phyloP scores from a whole-genome alignment of 2,888 invertebrate species.

The Agelastica alni region DNA sequence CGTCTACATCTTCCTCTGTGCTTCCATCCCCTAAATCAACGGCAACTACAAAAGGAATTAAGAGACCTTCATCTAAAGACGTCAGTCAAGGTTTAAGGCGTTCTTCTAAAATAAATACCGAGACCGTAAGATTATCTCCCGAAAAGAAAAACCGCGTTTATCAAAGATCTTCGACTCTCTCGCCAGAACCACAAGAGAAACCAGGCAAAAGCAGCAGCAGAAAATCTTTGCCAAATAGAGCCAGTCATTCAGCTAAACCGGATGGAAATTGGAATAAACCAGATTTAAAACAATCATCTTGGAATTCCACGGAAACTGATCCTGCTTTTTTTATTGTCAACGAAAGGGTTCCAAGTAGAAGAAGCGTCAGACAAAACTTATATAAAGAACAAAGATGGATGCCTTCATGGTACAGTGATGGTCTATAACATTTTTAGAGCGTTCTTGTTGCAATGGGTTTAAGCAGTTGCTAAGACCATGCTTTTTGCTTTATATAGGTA shows the following conservation, averaged over 20 bases:
- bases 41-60: neutral
- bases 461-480: too few species aligned
- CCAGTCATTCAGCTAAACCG: neutral
- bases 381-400: conserved; percentile 36
- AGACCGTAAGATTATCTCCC: neutral
- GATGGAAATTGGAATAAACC: conserved; percentile 15
- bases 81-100: neutral
- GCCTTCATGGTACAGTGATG: conserved; percentile 31
- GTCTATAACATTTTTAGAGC: too few species aligned
- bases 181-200: conserved; percentile 11
- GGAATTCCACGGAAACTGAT: conserved; percentile 28
- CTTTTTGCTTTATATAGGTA: too few species aligned
- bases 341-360: conserved; percentile 26
- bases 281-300: conserved; percentile 1
- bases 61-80: neutral
- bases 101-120: neutral
- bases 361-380: conserved; percentile 37
- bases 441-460: too few species aligned
- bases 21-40: conserved; percentile 10
- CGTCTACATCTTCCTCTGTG: conserved; percentile 12
- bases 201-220: neutral
- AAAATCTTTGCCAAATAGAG: neutral
- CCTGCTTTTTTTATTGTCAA: conserved; percentile 45
- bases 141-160: conserved; percentile 7
- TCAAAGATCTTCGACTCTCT: conserved; percentile 10